phyloP scores from a whole-genome alignment of 2,888 invertebrate genomes.

The Ischnus inquisitorius region DNA sequence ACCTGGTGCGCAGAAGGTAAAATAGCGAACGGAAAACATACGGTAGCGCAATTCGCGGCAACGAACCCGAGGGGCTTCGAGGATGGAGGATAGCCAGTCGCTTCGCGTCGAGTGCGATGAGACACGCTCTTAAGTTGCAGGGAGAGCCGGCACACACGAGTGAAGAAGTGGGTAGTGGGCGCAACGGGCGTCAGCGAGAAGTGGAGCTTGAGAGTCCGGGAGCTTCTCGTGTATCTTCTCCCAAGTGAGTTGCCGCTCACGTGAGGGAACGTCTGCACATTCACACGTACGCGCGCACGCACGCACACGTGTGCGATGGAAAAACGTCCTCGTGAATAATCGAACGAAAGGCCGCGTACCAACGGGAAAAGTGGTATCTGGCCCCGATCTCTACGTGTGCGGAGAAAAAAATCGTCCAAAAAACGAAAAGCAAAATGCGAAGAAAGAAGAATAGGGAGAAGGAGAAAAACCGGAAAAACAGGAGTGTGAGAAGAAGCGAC shows the following conservation, averaged over 20 bases:
- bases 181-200: constrained; percentile 31
- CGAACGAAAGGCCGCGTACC: constrained; percentile 43
- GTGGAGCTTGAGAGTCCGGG: constrained; percentile 29
- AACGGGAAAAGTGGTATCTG: constrained; percentile 22
- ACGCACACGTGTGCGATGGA: constrained; percentile 10
- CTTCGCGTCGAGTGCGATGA: not conserved
- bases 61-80: not conserved
- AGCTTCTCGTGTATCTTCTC: constrained; percentile 22
- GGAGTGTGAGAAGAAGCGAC: not conserved
- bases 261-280: constrained; percentile 40
- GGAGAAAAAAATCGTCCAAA: not conserved
- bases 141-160: not conserved
- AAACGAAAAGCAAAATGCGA: not conserved
- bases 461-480: not conserved
- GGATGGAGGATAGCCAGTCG: not conserved
- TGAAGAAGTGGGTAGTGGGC: not conserved
- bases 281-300: constrained; percentile 1
- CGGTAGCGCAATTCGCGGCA: constrained; percentile 38
- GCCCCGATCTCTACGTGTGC: constrained; percentile 9
- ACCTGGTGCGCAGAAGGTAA: constrained; percentile 62
- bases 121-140: constrained; percentile 33
- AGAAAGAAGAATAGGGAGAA: not conserved
- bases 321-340: constrained; percentile 56
- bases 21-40: constrained; percentile 60
- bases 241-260: constrained; percentile 25